Evolutionary conservation across 2,888 invertebrate species (phyloP), one percentile per base, ranked within the genome.

Genomic region (Atherix ibis): DNA sequence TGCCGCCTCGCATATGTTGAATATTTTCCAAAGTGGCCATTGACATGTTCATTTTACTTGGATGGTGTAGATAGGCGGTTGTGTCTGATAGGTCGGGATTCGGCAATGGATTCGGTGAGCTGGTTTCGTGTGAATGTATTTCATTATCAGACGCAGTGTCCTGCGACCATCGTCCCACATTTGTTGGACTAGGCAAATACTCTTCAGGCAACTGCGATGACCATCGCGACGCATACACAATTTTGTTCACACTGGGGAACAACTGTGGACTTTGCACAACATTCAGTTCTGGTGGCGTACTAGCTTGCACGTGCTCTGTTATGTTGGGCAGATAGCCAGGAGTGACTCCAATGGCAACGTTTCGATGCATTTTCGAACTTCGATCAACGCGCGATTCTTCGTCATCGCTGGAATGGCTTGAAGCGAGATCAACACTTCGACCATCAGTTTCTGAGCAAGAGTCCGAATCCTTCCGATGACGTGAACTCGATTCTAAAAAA

Each of bases 351-450:
- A 57, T 55, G 0, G 58, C 59, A 3, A 58, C 56, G 44, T 57
- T 62, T 35, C 64, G 65, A 43, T 66, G 63, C 27, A 61, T 55
- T 32, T 55, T 56, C 1, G 63, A 59, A 35, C 60, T 62, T 6
- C 44, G 38, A 8, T 43, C 46, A 24, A 40, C 41, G 10, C 61
- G 45, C 13, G 75, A 73, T 49, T 78, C 78, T 43, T 78, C 78
- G 44, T 94, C 92, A 51, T 94, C 94, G 31, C 89, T 91, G 8
- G 89, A 89, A 64, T 94, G 94, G 53, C 91, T 91, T 31, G 92
- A 92, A 10, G 92, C 92, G 32, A 94, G 69, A 49, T 92, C 92
- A 39, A 94, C 65, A 48, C 83, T 83, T 25, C 84, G 70, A 3
- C 82, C 84, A 47, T 53, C 64, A 3, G 81, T 80, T 33, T 88